phyloP scores from a whole-genome alignment of 1,140 invertebrate genomes.

The Euborellia annulipes region DNA sequence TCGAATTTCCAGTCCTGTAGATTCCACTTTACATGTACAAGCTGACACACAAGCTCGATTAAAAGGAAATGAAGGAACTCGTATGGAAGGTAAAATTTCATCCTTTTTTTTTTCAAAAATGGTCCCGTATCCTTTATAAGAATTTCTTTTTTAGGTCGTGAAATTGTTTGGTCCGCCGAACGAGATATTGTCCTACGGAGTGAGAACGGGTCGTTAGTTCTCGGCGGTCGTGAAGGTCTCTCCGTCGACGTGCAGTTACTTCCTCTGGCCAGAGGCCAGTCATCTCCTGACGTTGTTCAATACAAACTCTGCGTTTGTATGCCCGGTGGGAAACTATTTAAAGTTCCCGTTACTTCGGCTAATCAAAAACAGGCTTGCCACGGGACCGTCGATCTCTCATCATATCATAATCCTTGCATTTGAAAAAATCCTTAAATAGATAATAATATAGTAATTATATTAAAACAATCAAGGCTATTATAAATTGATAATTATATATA shows the following conservation, averaged over 20 bases:
- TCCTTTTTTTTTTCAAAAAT: too few species aligned
- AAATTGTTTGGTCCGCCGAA: conserved; percentile 52
- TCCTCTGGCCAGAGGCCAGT: conserved; percentile 37
- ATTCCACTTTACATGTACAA: conserved; percentile 45
- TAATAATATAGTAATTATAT: too few species aligned
- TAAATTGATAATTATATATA: too few species aligned
- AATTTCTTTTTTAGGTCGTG: conserved; percentile 27
- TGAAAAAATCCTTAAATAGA: conserved; percentile 18
- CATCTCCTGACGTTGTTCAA: conserved; percentile 33
- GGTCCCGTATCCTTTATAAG: too few species aligned
- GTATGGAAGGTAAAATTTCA: conserved; percentile 30
- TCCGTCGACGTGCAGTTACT: conserved; percentile 54
- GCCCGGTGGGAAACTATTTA: conserved; percentile 67
- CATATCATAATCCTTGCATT: conserved; percentile 52
- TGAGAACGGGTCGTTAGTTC: conserved; percentile 55
- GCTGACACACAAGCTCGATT: conserved; percentile 34
- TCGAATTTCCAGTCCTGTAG: conserved; percentile 52
- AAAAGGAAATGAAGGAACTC: conserved; percentile 25
- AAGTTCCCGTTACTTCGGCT: conserved; percentile 44
- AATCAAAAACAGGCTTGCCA: conserved; percentile 31
- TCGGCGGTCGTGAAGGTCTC: conserved; percentile 52
- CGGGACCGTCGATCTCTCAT: conserved; percentile 9
- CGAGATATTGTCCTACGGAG: conserved; percentile 63
- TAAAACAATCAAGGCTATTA: too few species aligned
- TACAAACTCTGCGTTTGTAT: conserved; percentile 80